phyloP scores from a whole-genome alignment of 2,888 invertebrate species.

The Lymantria monacha region DNA sequence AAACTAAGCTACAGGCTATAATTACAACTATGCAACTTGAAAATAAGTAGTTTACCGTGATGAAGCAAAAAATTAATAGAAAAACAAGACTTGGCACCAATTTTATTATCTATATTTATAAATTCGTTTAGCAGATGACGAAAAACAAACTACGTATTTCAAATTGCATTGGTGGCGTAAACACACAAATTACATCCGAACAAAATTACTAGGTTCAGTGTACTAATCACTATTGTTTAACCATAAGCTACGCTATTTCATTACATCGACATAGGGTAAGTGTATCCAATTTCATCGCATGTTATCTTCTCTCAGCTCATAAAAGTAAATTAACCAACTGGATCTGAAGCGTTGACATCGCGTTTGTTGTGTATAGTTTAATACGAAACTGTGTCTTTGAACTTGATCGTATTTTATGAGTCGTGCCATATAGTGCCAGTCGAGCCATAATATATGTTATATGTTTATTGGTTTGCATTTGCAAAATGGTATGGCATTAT shows the following conservation, averaged over 20 bases:
- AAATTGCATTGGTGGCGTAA: background rate
- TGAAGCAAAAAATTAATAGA: too few species aligned
- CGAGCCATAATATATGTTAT: slow-evolving; percentile 16
- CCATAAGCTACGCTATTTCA: slow-evolving; percentile 25
- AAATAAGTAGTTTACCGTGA: too few species aligned
- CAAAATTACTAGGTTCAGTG: slow-evolving; percentile 4
- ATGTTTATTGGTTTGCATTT: slow-evolving; percentile 5
- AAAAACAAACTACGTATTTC: too few species aligned
- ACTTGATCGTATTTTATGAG: background rate
- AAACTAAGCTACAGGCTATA: too few species aligned
- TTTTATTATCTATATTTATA: too few species aligned
- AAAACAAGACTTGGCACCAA: too few species aligned
- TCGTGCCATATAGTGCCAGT: too few species aligned
- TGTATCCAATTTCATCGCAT: slow-evolving; percentile 40
- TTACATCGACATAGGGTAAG: slow-evolving; percentile 14
- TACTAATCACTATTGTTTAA: slow-evolving; percentile 2
- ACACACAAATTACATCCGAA: background rate
- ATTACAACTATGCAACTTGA: too few species aligned
- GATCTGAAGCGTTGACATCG: slow-evolving; percentile 18
- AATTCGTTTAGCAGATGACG: too few species aligned
- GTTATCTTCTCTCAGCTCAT: slow-evolving; percentile 43
- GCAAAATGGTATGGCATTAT: slow-evolving; percentile 6
- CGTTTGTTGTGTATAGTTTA: slow-evolving; percentile 6
- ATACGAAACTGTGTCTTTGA: background rate
- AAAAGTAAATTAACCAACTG: slow-evolving; percentile 49